phyloP scores from a whole-genome alignment of 2,888 invertebrate genomes.

The Hydrotaea cyrtoneurina region DNA sequence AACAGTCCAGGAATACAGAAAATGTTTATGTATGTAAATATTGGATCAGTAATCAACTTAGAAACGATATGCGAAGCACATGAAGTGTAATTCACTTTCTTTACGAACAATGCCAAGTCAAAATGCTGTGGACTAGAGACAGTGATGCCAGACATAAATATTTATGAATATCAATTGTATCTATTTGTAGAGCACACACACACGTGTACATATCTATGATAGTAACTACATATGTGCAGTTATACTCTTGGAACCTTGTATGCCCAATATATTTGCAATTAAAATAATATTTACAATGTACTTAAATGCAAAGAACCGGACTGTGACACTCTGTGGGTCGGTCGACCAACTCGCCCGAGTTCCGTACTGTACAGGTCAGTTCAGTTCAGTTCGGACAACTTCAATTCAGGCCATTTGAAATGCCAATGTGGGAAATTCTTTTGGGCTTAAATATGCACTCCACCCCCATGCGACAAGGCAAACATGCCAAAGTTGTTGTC shows the following conservation, averaged over 20 bases:
- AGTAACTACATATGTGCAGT: not conserved
- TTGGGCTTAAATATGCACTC: not conserved
- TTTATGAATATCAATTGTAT: not conserved
- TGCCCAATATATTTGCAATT: constrained; percentile 51
- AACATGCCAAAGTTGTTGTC: constrained; percentile 27
- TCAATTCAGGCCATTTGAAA: not conserved
- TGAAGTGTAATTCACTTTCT: too few species aligned
- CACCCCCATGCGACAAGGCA: not conserved
- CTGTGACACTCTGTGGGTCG: not conserved
- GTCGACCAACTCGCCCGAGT: not conserved
- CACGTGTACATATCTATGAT: too few species aligned
- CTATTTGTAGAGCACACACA: not conserved
- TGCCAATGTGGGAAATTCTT: not conserved
- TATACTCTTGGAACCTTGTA: not conserved
- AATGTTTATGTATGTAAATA: too few species aligned
- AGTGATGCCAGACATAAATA: not conserved
- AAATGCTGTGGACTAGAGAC: too few species aligned
- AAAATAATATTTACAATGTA: constrained; percentile 48
- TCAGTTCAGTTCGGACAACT: not conserved
- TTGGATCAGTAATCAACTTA: too few species aligned
- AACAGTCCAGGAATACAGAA: too few species aligned
- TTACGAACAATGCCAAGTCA: too few species aligned
- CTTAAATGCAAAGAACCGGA: constrained; percentile 17
- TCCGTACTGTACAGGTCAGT: not conserved
- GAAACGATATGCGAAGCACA: too few species aligned